These are phyloP conservation scores for Choloepus didactylus DNA, from an alignment of 2,797 vertebrate genomes.

Conservation along the genomic window DNA sequence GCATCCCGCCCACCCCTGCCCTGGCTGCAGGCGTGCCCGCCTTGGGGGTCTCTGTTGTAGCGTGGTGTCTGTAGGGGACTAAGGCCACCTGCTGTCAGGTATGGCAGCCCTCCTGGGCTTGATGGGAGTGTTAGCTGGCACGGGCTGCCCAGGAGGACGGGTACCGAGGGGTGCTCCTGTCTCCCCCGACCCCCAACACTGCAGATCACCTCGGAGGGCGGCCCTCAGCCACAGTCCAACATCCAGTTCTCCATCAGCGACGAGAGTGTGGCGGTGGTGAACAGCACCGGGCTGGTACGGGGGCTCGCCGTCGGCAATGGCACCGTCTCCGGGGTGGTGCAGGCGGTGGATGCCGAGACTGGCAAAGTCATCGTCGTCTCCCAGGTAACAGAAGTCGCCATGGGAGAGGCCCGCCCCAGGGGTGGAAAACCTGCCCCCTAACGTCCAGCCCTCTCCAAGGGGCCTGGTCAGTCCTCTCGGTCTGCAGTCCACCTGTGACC, in stretches of 20 bases:
- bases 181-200: neutral
- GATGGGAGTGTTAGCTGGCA: neutral
- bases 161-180: neutral
- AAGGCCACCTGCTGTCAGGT: neutral
- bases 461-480: neutral
- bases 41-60: neutral
- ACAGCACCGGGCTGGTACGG: slow-evolving; percentile 90
- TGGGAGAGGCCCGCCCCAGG: accelerated
- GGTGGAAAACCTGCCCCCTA: neutral
- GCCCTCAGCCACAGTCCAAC: slow-evolving; percentile 97
- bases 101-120: neutral
- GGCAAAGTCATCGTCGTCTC: slow-evolving; percentile 95
- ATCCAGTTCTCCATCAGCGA: slow-evolving; percentile 94
- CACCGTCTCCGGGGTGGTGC: slow-evolving; percentile 94
- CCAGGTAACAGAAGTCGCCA: slow-evolving; percentile 87
- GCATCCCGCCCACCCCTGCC: neutral
- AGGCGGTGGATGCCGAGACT: slow-evolving; percentile 94
- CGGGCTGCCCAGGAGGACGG: neutral
- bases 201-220: slow-evolving; percentile 97
- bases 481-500: neutral
- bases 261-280: slow-evolving; percentile 90
- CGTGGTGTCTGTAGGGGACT: neutral
- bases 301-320: slow-evolving; percentile 92
- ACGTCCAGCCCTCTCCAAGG: neutral
- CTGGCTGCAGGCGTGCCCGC: neutral